These are phyloP conservation scores for Pantherophis alleghaniensis DNA, from an alignment of 2,797 vertebrate genomes.

Conservation along the genomic window DNA sequence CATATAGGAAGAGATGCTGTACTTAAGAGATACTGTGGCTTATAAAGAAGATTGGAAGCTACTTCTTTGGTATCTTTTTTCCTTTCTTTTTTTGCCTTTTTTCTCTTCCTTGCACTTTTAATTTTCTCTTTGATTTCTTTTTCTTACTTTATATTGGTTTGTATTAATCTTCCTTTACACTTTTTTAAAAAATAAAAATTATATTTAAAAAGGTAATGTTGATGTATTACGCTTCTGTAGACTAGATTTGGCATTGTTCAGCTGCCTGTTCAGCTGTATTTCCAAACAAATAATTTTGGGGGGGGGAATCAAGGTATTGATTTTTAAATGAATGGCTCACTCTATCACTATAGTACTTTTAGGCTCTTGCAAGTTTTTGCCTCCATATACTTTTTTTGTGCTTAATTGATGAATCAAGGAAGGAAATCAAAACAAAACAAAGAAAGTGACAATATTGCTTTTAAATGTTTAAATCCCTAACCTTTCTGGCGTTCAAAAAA, in stretches of 20 bases:
- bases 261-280: background rate
- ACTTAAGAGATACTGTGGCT: background rate
- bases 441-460: background rate
- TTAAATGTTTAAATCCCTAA: background rate
- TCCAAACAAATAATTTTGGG: background rate
- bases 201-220: background rate
- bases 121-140: background rate
- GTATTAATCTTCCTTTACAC: background rate
- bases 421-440: background rate
- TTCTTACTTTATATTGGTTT: background rate
- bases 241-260: background rate
- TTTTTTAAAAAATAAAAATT: background rate
- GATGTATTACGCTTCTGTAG: background rate
- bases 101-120: background rate
- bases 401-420: background rate
- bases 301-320: background rate
- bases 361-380: background rate
- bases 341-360: background rate
- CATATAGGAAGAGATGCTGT: background rate
- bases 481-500: background rate
- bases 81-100: background rate
- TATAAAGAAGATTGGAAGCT: background rate
- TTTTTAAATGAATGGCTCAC: background rate
- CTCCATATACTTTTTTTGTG: background rate
- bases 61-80: background rate